Evolutionary conservation across 2,113 vertebrate species (phyloP), one percentile per base, ranked within the genome.

Genomic region (Nettapus auritus): DNA sequence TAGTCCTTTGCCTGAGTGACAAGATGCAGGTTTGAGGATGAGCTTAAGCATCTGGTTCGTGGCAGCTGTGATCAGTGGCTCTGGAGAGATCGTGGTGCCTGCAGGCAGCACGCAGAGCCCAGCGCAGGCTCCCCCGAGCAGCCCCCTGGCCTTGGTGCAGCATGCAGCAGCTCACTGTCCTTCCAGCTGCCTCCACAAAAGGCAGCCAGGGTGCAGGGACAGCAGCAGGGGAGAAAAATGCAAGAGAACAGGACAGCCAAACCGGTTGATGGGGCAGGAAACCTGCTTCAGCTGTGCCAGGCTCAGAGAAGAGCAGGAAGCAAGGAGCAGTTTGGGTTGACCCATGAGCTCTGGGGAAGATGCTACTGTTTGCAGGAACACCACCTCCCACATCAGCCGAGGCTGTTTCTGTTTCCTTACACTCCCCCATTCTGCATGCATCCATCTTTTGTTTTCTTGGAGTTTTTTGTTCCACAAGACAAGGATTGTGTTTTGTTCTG

Each of bases 1-100:
- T 16, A 52, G 60, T 82, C 34, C 26, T 53, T 60, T 33, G 13
- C 33, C 28, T 34, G 48, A 68, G 59, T 1, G 0, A 33, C 11
- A 38, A 33, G 70, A 48, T 31, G 6, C 0, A 1, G 62, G 52
- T 12, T 28, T 0, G 1, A 19, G 67, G 57, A 59, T 11, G 52
- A 78, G 70, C 53, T 87, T 0, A 0, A 33, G 46, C 1, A 0
- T 34, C 34, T 74, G 21, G 50, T 57, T 36, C 1, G 0, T 66
- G 77, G 64, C 64, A 69, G 38, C 46, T 50, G 67, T 7, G 46
- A 44, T 13, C 86, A 34, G 75, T 8, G 20, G 56, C 38, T 66
- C 80, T 15, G 20, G 71, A 52, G 80, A 56, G 10, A 40, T 53
- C 17, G 0, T 16, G 20, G 48, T 19, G 53, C 52, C 83, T 67